Percentiles rank a stretch among this genome's conserved stretches.
Conservation (phyloP, 2,797 vertebrate genomes). For the Pangasius djambal region DNA sequence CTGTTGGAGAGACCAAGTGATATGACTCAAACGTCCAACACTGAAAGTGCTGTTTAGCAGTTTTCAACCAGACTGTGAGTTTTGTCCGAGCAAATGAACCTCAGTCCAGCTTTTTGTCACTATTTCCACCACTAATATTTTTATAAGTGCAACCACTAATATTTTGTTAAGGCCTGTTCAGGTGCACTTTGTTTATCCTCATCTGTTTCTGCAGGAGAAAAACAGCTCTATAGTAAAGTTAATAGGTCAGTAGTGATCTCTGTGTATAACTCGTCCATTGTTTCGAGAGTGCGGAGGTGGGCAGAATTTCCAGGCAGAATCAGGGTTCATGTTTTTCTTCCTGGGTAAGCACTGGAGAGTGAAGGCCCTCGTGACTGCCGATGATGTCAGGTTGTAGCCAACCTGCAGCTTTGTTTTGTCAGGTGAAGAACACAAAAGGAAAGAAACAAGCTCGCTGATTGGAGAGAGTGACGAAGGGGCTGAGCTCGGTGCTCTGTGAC, state of each 20-base stretch:
- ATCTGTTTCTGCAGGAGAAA: background rate
- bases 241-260: background rate
- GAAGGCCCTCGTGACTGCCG: slow-evolving; percentile 33
- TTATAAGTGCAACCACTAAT: background rate
- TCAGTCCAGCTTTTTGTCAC: background rate
- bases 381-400: slow-evolving; percentile 17
- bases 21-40: background rate
- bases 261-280: slow-evolving; percentile 40
- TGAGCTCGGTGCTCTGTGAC: slow-evolving; percentile 48
- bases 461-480: slow-evolving; percentile 41
- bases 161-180: background rate
- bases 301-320: slow-evolving; percentile 36
- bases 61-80: background rate
- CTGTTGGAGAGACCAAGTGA: background rate
- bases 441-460: slow-evolving; percentile 54
- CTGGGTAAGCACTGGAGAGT: slow-evolving; percentile 32
- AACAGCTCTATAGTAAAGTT: slow-evolving; percentile 45
- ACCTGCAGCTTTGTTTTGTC: slow-evolving; percentile 57
- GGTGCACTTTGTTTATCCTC: slow-evolving; percentile 2
- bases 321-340: slow-evolving; percentile 50
- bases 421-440: slow-evolving; percentile 59
- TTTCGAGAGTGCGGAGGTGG: slow-evolving; percentile 36
- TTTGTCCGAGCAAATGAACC: background rate
- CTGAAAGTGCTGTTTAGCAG: background rate
- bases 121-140: background rate